These are phyloP conservation scores for Eolophus roseicapilla DNA, from an alignment of 2,113 vertebrate species.

Conservation along the genomic window DNA sequence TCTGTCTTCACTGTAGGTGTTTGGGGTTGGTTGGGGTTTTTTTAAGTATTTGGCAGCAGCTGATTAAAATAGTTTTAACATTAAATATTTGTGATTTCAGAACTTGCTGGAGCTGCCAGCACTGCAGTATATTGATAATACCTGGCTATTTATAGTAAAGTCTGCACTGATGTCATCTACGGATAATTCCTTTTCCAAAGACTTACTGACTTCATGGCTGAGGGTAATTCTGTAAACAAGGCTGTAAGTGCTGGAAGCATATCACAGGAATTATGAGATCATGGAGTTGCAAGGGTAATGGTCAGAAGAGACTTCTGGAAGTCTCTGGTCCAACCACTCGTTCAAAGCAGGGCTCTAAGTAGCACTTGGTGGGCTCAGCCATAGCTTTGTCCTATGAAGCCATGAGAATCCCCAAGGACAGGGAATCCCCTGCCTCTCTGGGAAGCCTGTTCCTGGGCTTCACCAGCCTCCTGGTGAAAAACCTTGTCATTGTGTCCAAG, in stretches of 20 bases:
- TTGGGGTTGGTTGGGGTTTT: background rate
- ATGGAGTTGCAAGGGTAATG: background rate
- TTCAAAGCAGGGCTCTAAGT: background rate
- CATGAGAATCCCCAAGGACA: background rate
- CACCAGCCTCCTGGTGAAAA: background rate
- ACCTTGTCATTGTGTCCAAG: background rate
- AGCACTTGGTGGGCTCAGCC: background rate
- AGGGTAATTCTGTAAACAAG: background rate
- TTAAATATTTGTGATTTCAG: background rate
- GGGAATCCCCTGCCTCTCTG: background rate
- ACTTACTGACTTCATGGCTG: background rate
- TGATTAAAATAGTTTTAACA: background rate
- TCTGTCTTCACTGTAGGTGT: background rate
- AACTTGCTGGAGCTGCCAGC: background rate
- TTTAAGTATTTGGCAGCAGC: background rate
- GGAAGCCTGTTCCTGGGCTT: background rate
- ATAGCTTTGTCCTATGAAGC: background rate
- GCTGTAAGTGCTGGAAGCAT: background rate
- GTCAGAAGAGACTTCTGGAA: background rate
- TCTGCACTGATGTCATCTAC: background rate
- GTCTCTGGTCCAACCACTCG: background rate
- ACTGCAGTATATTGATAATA: background rate
- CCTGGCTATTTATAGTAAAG: constrained; percentile 5
- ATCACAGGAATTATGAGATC: background rate
- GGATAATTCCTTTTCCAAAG: background rate